A percentile compares a stretch with the other conserved stretches of the same genome.
These are phyloP conservation scores for Agrotis exclamationis DNA, from an alignment of 2,888 invertebrate species.

Conservation along the genomic window DNA sequence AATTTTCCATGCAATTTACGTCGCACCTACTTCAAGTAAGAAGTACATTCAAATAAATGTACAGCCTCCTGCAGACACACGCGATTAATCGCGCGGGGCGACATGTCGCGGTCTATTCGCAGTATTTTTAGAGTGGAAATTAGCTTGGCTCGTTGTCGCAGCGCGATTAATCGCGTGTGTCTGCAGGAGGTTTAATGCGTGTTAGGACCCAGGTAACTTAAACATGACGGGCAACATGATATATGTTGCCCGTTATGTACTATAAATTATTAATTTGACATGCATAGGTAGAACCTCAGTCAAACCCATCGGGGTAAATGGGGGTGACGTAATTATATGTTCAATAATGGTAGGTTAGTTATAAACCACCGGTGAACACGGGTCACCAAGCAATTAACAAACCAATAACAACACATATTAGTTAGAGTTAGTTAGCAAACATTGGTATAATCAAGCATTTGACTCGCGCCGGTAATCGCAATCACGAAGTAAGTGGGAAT, in stretches of 20 bases:
- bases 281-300: background rate
- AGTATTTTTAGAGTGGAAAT: too few species aligned
- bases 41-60: too few species aligned
- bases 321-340: background rate
- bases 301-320: background rate
- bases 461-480: background rate
- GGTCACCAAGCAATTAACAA: slow-evolving; percentile 8
- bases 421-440: background rate
- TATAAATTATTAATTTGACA: too few species aligned
- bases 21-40: too few species aligned
- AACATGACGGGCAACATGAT: background rate
- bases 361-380: background rate
- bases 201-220: background rate
- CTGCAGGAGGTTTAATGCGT: too few species aligned
- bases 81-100: too few species aligned
- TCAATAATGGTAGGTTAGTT: background rate
- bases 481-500: background rate
- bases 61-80: too few species aligned
- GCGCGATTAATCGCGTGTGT: too few species aligned
- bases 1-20: too few species aligned
- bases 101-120: too few species aligned
- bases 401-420: slow-evolving; percentile 13
- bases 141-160: too few species aligned
- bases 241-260: too few species aligned
- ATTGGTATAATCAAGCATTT: slow-evolving; percentile 7